Base-by-base conservation (phyloP, 2,113 vertebrate genomes). In the Burhinus oedicnemus region DNA sequence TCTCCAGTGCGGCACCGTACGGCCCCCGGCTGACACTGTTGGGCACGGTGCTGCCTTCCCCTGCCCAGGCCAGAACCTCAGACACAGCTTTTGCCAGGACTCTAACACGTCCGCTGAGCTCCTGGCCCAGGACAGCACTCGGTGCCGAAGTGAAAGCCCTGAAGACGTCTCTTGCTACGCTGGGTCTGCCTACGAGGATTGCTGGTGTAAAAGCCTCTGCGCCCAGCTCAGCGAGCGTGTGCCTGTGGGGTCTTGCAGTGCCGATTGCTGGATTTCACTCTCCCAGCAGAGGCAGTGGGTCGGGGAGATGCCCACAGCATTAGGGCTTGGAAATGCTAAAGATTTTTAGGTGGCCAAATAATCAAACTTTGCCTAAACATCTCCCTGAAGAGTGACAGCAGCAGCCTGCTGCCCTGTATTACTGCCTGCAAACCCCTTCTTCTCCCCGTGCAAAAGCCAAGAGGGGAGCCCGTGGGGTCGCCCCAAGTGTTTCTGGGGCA, bases 1-100 rank as follows among this genome's bases (percentile, higher is more conserved):
- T 26, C 78, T 32, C 22, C 3, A 7, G 4, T 13, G 1, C 0
- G 66, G 22, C 6, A 4, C 32, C 2, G 0, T 1, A 3, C 1
- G 7, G 68, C 64, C 30, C 74, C 45, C 1, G 5, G 52, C 83
- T 38, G 80, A 36, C 52, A 0, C 52, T 25, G 89, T 86, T 0
- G 4, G 84, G 58, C 81, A 80, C 2, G 0, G 58, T 4, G 1
- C 55, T 5, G 9, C 74, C 44, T 44, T n/a, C 82, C 61, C 51
- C 58, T 34, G 4, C 45, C 29, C 52, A 21, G 74, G 38, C 55
- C 64, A 36, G n/a, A 74, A 42, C 74, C 60, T n/a, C 83, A 52
- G 52, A n/a, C 30, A 19, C 27, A 8, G 94, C 64, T 27, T 57
- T 12, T 44, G 77, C 69, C 87, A 45, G 72, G 58, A 2, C 32